These are phyloP conservation scores for Etia nguti DNA, from an alignment of 2,113 vertebrate genomes.

Conservation along the genomic window DNA sequence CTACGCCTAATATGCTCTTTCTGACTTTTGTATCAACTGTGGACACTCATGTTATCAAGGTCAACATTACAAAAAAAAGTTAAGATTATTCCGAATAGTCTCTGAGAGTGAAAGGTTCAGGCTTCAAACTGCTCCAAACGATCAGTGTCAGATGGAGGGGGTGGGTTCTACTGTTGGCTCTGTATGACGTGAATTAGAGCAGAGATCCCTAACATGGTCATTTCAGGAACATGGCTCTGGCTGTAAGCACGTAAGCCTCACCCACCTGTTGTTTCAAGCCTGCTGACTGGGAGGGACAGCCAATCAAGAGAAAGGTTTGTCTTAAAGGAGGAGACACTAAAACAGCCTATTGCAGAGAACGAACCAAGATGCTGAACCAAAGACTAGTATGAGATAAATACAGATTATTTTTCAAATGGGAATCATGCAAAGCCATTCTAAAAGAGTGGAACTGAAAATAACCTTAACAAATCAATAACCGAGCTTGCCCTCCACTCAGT, in stretches of 20 bases:
- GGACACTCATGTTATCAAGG: neutral
- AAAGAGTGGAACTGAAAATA: neutral
- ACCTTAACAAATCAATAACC: neutral
- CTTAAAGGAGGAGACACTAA: neutral
- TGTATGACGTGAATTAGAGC: neutral
- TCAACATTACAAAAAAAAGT: neutral
- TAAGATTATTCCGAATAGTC: neutral
- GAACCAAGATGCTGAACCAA: neutral
- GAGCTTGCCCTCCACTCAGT: neutral
- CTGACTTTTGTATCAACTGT: neutral
- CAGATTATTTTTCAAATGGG: neutral
- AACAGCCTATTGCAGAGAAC: neutral
- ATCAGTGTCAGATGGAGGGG: neutral
- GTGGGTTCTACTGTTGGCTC: neutral
- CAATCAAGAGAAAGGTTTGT: neutral
- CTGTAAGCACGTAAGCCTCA: neutral
- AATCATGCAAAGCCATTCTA: neutral
- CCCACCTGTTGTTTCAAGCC: neutral
- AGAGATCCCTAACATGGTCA: neutral
- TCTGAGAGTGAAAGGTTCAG: neutral
- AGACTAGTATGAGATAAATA: neutral
- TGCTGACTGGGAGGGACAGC: neutral
- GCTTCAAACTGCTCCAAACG: neutral
- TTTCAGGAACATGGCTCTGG: neutral
- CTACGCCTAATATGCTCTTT: neutral